These are phyloP conservation scores for Eupeodes latifasciatus DNA, from an alignment of 2,888 invertebrate genomes.

Conservation along the genomic window DNA sequence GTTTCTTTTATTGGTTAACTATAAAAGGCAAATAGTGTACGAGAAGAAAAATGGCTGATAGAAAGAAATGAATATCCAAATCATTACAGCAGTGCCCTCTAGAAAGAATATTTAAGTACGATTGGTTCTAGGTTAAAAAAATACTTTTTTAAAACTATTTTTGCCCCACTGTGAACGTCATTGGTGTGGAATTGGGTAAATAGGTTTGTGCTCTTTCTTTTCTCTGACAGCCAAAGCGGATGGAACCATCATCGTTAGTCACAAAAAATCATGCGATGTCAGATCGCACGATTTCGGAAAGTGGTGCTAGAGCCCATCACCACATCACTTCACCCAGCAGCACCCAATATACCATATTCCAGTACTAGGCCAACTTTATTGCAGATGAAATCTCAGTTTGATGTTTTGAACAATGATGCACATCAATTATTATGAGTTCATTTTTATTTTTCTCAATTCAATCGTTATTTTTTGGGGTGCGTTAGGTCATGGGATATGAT, in stretches of 20 bases:
- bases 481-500: constrained; percentile 36
- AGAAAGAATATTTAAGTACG: no score
- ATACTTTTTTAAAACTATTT: no score
- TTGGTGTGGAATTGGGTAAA: constrained; percentile 22
- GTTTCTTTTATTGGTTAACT: no score
- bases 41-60: no score
- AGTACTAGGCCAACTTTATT: not conserved
- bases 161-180: not conserved
- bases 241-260: constrained; percentile 43
- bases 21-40: no score
- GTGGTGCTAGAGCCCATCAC: constrained; percentile 45
- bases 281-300: constrained; percentile 48
- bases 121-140: no score
- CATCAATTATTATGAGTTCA: constrained; percentile 19
- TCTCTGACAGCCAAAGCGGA: constrained; percentile 13
- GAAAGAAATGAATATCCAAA: no score
- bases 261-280: constrained; percentile 51
- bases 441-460: not conserved
- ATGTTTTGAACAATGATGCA: constrained; percentile 50
- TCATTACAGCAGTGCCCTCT: no score
- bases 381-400: constrained; percentile 41
- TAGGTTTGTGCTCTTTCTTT: constrained; percentile 19
- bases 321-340: not conserved
- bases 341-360: no score
- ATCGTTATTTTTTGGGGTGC: constrained; percentile 18